Conservation (phyloP, 2,888 invertebrate species). For the Agonum fuliginosum region DNA sequence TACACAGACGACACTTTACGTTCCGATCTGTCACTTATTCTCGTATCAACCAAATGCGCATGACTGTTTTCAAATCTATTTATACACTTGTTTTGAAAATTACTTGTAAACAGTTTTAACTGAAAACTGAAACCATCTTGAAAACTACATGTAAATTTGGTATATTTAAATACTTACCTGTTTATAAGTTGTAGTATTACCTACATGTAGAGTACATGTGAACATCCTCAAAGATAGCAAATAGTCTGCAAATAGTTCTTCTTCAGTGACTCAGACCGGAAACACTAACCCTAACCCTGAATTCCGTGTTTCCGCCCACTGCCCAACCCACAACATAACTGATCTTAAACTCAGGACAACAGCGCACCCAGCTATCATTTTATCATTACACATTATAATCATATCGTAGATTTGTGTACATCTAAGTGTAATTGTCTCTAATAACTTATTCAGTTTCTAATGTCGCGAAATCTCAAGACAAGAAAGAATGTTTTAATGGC, state of each 20-base stretch:
- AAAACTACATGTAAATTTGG: too few species aligned
- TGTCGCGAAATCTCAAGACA: background rate
- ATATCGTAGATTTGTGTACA: background rate
- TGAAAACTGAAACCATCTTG: too few species aligned
- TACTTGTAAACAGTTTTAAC: too few species aligned
- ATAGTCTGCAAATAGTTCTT: too few species aligned
- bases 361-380: constrained; percentile 5
- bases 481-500: background rate
- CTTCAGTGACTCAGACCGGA: constrained; percentile 33
- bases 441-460: background rate
- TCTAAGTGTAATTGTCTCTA: background rate
- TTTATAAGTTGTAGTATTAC: background rate
- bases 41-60: too few species aligned
- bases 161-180: too few species aligned
- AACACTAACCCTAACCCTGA: constrained; percentile 39
- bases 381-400: background rate
- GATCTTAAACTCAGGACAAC: background rate
- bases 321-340: constrained; percentile 14
- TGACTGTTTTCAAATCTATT: too few species aligned
- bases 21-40: too few species aligned
- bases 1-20: too few species aligned
- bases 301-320: constrained; percentile 25
- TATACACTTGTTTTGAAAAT: too few species aligned
- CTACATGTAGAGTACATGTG: background rate
- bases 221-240: background rate